phyloP scores from a whole-genome alignment of 2,797 vertebrate genomes.

The Lepus oiostolus region DNA sequence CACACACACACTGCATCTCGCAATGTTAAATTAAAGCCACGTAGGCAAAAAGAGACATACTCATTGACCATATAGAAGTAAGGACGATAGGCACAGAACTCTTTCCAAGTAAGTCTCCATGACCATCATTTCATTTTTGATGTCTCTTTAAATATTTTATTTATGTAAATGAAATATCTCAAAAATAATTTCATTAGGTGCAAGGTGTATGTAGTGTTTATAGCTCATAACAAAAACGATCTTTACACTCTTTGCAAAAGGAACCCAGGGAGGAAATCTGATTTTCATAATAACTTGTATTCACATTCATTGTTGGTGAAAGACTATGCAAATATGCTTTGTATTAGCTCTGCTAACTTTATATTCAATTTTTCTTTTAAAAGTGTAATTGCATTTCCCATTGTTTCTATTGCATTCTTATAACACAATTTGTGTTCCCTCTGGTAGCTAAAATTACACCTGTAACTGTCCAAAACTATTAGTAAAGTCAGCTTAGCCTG shows the following conservation, averaged over 20 bases:
- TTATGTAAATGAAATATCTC: slow-evolving; percentile 7
- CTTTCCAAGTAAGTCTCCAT: neutral
- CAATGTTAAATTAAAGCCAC: slow-evolving; percentile 78
- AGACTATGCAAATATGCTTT: slow-evolving; percentile 74
- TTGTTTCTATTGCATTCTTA: slow-evolving; percentile 81
- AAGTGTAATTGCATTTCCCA: slow-evolving; percentile 82
- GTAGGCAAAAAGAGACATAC: slow-evolving; percentile 29
- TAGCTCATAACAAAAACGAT: neutral
- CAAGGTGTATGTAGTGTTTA: slow-evolving; percentile 23
- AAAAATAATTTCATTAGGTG: slow-evolving; percentile 68
- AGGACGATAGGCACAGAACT: neutral
- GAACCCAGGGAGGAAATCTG: slow-evolving; percentile 52
- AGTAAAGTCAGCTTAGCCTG: slow-evolving; percentile 80
- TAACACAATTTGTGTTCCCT: slow-evolving; percentile 82
- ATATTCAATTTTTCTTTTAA: slow-evolving; percentile 77
- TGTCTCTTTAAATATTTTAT: slow-evolving; percentile 54
- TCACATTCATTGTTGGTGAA: slow-evolving; percentile 51
- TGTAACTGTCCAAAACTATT: slow-evolving; percentile 86
- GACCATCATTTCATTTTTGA: neutral
- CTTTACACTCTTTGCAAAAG: slow-evolving; percentile 19
- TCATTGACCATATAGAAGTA: neutral
- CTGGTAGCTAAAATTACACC: slow-evolving; percentile 87
- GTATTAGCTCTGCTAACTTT: slow-evolving; percentile 78
- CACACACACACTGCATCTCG: slow-evolving; percentile 39
- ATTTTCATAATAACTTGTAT: slow-evolving; percentile 66